Percentiles rank a stretch among this genome's conserved stretches.
These are phyloP conservation scores for Muntiacus reevesi DNA, from an alignment of 2,113 vertebrate genomes.

Conservation along the genomic window DNA sequence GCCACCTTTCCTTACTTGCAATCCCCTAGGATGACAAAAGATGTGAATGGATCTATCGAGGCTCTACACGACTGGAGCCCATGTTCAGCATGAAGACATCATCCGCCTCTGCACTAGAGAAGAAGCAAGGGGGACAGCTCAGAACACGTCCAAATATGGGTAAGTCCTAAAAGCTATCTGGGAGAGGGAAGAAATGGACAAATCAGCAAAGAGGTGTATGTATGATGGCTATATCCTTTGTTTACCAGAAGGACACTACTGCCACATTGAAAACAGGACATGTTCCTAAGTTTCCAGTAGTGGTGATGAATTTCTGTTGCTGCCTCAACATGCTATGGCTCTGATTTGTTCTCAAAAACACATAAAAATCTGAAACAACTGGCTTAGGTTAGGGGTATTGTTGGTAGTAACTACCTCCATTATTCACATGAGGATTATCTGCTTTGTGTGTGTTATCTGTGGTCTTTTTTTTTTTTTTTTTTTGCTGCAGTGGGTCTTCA, in stretches of 20 bases:
- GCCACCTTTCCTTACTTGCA: neutral
- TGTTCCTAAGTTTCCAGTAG: neutral
- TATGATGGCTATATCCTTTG: neutral
- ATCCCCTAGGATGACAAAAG: constrained; percentile 92
- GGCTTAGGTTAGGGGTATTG: neutral
- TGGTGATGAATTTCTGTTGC: neutral
- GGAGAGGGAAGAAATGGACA: neutral
- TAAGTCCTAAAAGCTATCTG: constrained; percentile 62
- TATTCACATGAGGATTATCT: neutral
- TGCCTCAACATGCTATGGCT: neutral
- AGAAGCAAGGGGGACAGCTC: constrained; percentile 92
- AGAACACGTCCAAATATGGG: constrained; percentile 95
- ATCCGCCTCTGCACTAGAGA: constrained; percentile 91
- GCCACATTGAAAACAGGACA: neutral
- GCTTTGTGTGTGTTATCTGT: neutral
- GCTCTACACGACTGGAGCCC: constrained; percentile 95
- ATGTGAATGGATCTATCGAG: constrained; percentile 98
- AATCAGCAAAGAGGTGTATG: neutral
- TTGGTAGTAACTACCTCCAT: neutral
- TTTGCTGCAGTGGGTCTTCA: neutral
- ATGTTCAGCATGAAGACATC: constrained; percentile 99
- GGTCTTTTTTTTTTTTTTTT: neutral
- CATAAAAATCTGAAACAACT: neutral
- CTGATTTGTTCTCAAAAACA: neutral
- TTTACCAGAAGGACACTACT: neutral